A percentile compares a stretch with the other conserved stretches of the same genome.
phyloP scores from a whole-genome alignment of 2,888 invertebrate species.

The Eristalis intricaria region DNA sequence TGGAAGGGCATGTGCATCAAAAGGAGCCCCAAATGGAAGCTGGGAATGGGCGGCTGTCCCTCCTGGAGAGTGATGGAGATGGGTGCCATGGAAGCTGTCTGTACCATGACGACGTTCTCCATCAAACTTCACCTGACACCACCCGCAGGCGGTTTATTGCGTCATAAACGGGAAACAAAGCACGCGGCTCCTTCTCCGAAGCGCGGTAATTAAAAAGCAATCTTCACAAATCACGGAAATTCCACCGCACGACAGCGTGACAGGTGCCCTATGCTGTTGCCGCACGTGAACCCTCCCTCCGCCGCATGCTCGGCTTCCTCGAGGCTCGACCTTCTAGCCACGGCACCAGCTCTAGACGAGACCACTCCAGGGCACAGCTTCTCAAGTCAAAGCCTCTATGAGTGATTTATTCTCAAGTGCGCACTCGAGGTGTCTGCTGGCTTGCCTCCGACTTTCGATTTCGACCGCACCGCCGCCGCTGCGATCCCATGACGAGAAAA shows the following conservation, averaged over 20 bases:
- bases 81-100: too few relatives aligned
- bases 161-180: too few relatives aligned
- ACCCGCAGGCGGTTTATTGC: neutral
- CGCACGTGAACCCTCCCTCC: neutral
- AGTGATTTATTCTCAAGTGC: constrained; percentile 19
- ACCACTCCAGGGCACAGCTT: neutral
- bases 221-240: neutral
- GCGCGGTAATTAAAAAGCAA: neutral
- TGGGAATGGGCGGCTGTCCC: too few relatives aligned
- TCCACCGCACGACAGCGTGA: neutral
- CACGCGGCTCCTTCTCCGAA: neutral
- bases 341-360: neutral
- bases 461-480: constrained; percentile 11
- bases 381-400: neutral
- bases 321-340: constrained; percentile 1
- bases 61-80: too few relatives aligned
- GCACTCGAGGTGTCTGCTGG: neutral
- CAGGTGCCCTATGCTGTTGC: neutral
- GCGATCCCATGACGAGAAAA: neutral
- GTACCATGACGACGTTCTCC: too few relatives aligned
- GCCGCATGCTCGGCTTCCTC: neutral
- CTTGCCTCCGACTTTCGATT: constrained; percentile 46
- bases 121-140: neutral
- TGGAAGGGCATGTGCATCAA: too few relatives aligned
- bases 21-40: too few relatives aligned